Evolutionary conservation across 1,140 invertebrate species (phyloP), one percentile per base, ranked within the genome.

Genomic region (Ladona fulva): DNA sequence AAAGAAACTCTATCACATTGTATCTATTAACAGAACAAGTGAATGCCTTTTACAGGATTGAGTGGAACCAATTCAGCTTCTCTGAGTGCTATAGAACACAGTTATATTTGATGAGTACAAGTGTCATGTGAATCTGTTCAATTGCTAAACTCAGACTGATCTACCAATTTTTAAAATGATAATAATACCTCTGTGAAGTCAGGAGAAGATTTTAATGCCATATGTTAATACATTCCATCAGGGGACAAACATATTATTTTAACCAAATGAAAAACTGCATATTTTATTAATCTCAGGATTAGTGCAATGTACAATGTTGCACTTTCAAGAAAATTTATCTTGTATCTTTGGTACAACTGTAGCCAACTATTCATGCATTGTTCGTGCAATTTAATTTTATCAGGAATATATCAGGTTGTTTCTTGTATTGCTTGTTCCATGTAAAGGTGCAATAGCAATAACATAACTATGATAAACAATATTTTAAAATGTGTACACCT

Each of bases 381-480:
- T 66, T 66, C 52, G 52, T 66, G 52, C 52, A 66, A 66, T 66
- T 66, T 66, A 66, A 66, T 66, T 66, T 66, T 66, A 66, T 66
- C 52, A 66, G 52, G 52, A 66, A 66, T 66, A 66, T 66, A 66
- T 66, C 52, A 66, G 52, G 52, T 66, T 66, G 52, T 66, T 66
- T 66, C 52, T 66, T 66, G 52, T 66, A 66, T 66, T 66, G 52
- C 52, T 66, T 66, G 52, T 66, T 66, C 52, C 52, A 66, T 22
- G n/a, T 66, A 66, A 66, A 22, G 52, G 52, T 66, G 52, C 52
- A 66, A 66, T 66, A 66, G 52, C 52, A 66, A 66, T 66, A 66
- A 22, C 52, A 66, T 66, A 66, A 66, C 52, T 66, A 66, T 66
- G 52, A 66, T 66, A 66, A 66, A 66, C 52, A 66, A 66, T 66